Evolutionary conservation across 2,113 vertebrate species (phyloP), one percentile per base, ranked within the genome.

Genomic region (Smithornis capensis): DNA sequence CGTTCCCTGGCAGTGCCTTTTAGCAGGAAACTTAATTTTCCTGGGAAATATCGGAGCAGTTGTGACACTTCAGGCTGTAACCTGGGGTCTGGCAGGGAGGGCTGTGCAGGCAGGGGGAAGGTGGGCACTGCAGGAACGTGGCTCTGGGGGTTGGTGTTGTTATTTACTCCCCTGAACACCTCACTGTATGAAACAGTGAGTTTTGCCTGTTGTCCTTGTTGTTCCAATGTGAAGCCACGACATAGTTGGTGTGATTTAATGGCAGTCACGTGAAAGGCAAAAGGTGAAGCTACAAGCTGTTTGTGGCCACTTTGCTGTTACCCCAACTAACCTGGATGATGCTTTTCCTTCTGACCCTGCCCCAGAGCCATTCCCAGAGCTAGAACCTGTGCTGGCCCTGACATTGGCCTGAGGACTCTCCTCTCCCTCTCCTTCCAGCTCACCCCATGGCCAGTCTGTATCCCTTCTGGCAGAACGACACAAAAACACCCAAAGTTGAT

Each of bases 401-500:
- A 27, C 37, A 4, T n/a, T 35, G 47, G 50, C 18, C 3, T 73
- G 22, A 76, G 50, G 37, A 40, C 76, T 57, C 28, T 67, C 17
- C 78, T 35, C 4, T 97, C 76, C 35, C 4, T 95, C 80, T 95
- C 87, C 74, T 97, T 83, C 19, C 94, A 99, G 99, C 95, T 93
- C 96, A 97, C 31, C 59, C 97, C 97, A 98, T 96, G 97, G 97
- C 98, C 10, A 97, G 98, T 94, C 97, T 99, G 95, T 99, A 99
- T 47, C 98, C 98, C 0, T 98, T 98, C 95, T 98, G 98, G 98
- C 98, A 98, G 92, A 98, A 98, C 1, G 98, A 98, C 94, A 98
- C 98, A 1, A 98, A 97, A 97, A 99, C 99, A 8, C 99, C 99
- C 70, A 99, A 99, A 97, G 99, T 99, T 81, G 99, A 99, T 4